Conservation (phyloP, 1,140 invertebrate genomes). For the Cotesia glomerata region DNA sequence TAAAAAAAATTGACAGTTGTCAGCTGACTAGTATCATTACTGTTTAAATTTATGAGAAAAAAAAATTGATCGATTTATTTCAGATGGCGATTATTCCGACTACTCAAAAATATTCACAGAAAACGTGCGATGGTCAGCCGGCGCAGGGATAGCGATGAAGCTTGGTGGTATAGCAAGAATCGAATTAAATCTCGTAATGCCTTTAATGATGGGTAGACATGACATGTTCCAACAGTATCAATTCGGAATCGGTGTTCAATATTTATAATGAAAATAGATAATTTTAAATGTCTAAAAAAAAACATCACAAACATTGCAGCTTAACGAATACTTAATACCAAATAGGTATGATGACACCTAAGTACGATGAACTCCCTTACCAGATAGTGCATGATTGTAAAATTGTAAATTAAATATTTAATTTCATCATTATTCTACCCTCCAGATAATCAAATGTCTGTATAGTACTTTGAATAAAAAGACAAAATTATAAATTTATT, state of each 20-base stretch:
- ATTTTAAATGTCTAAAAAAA: too few relatives aligned
- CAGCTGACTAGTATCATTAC: too few relatives aligned
- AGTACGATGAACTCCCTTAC: neutral
- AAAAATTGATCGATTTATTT: constrained; percentile 35
- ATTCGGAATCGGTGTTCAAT: constrained; percentile 58
- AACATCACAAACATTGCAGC: too few relatives aligned
- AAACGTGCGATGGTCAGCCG: constrained; percentile 69
- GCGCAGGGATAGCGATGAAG: constrained; percentile 78
- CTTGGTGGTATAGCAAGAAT: constrained; percentile 79
- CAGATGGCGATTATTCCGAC: constrained; percentile 53
- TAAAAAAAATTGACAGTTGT: too few relatives aligned
- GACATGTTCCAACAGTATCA: constrained; percentile 57
- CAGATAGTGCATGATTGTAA: constrained; percentile 7
- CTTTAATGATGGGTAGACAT: constrained; percentile 45
- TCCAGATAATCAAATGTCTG: too few relatives aligned
- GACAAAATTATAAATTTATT: too few relatives aligned
- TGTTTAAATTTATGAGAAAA: too few relatives aligned
- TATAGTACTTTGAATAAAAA: too few relatives aligned
- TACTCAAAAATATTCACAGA: constrained; percentile 58
- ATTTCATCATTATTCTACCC: neutral
- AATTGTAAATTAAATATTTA: constrained; percentile 7
- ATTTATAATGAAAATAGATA: constrained; percentile 47
- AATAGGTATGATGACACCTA: neutral
- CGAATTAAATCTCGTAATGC: constrained; percentile 74
- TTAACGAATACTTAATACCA: neutral